Conservation (phyloP, 2,888 invertebrate species). For the Drosophila picticornis region DNA sequence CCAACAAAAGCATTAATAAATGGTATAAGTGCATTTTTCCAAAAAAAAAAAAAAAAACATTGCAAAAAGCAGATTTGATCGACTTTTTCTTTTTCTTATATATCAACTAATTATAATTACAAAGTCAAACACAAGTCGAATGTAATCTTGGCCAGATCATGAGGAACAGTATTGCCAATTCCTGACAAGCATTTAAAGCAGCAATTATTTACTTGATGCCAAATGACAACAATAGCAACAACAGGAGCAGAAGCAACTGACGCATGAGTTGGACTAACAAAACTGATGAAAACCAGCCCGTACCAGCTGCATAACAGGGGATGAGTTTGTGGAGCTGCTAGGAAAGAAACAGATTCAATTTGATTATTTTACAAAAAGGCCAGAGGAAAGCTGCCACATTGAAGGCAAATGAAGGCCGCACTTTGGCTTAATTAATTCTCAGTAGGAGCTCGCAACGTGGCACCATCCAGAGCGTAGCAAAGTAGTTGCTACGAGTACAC, state of each 20-base stretch:
- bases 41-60: too few species aligned
- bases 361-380: constrained; percentile 68
- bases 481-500: constrained; percentile 38
- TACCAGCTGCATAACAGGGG: too few species aligned
- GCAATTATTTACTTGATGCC: constrained; percentile 83
- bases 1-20: neutral
- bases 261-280: constrained; percentile 46
- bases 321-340: constrained; percentile 1
- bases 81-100: neutral
- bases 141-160: neutral
- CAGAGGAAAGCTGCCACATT: constrained; percentile 22
- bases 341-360: constrained; percentile 63
- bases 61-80: too few species aligned
- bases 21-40: too few species aligned
- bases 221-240: constrained; percentile 68
- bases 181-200: constrained; percentile 83
- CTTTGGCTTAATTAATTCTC: constrained; percentile 63
- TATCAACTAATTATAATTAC: neutral
- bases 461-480: constrained; percentile 30
- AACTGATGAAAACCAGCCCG: constrained; percentile 9
- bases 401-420: constrained; percentile 22
- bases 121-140: neutral
- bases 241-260: constrained; percentile 16
- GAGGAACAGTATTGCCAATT: constrained; percentile 48
- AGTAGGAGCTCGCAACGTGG: constrained; percentile 26